Evolutionary conservation across 2,888 invertebrate genomes (phyloP).

Genomic region (Andrena haemorrhoa): DNA sequence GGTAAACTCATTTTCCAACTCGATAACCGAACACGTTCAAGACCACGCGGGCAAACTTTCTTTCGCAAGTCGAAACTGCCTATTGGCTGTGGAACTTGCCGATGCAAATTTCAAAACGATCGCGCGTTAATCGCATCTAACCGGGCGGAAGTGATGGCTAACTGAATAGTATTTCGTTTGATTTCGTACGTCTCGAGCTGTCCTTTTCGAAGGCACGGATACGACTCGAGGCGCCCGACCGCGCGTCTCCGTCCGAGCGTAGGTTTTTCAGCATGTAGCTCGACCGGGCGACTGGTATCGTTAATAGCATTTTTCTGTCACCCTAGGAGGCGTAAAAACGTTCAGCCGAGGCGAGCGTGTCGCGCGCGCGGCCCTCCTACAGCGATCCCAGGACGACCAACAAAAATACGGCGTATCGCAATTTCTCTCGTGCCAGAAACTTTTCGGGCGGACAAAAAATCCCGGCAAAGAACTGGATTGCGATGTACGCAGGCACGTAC

Average conservation of each 20-base stretch:
- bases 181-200: neutral
- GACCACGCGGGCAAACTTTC: conserved; percentile 64
- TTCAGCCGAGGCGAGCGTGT: conserved; percentile 52
- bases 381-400: neutral
- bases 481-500: too few species aligned
- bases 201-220: neutral
- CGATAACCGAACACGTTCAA: conserved; percentile 62
- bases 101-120: conserved; percentile 22
- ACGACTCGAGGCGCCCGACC: too few species aligned
- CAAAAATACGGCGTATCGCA: neutral
- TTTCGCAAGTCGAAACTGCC: conserved; percentile 38
- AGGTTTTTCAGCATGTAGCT: neutral
- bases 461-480: too few species aligned
- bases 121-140: neutral
- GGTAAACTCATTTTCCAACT: conserved; percentile 70
- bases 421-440: neutral
- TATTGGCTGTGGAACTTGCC: neutral
- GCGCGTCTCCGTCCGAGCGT: neutral
- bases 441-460: neutral
- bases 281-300: neutral
- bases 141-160: too few species aligned
- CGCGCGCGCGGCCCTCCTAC: conserved; percentile 35
- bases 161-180: neutral
- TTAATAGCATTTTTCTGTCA: conserved; percentile 36
- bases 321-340: conserved; percentile 45